Percentiles rank a stretch among this genome's conserved stretches.
These are phyloP conservation scores for Pammene fasciana DNA, from an alignment of 2,888 invertebrate species.

Conservation along the genomic window DNA sequence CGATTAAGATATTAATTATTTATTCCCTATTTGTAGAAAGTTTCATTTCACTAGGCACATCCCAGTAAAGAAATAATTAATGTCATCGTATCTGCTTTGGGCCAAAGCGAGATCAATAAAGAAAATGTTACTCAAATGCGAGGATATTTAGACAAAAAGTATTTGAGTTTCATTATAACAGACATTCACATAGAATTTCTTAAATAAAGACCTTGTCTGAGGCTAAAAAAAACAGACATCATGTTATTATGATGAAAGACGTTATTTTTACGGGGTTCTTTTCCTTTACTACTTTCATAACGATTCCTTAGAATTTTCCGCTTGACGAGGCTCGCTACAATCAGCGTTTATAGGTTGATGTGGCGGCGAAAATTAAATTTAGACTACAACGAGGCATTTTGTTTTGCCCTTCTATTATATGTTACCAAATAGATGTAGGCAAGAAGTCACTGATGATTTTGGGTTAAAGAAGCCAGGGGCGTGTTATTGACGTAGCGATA, in stretches of 20 bases:
- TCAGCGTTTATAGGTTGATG: conserved; percentile 54
- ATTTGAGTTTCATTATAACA: conserved; percentile 14
- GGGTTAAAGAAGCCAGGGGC: neutral
- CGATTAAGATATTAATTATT: too few relatives aligned
- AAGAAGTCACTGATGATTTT: conserved; percentile 7
- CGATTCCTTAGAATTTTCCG: conserved; percentile 49
- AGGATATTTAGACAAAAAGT: conserved; percentile 9
- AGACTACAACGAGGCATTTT: conserved; percentile 30
- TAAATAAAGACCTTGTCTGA: conserved; percentile 40
- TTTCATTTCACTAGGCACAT: too few relatives aligned
- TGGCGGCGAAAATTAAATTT: conserved; percentile 50
- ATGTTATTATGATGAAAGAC: conserved; percentile 51
- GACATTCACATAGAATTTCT: conserved; percentile 22
- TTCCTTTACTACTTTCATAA: conserved; percentile 52
- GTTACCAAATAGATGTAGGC: conserved; percentile 14
- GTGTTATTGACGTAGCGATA: neutral
- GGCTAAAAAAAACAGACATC: conserved; percentile 46
- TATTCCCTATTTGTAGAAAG: too few relatives aligned
- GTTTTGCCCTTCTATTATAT: conserved; percentile 5
- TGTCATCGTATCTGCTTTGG: neutral
- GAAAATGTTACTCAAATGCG: conserved; percentile 4
- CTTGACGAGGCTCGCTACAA: conserved; percentile 48
- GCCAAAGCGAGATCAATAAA: neutral
- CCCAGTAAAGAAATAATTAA: too few relatives aligned
- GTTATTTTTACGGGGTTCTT: conserved; percentile 48